Evolutionary conservation across 1,140 invertebrate species (phyloP).

Genomic region (Zaprionus gabonicus): DNA sequence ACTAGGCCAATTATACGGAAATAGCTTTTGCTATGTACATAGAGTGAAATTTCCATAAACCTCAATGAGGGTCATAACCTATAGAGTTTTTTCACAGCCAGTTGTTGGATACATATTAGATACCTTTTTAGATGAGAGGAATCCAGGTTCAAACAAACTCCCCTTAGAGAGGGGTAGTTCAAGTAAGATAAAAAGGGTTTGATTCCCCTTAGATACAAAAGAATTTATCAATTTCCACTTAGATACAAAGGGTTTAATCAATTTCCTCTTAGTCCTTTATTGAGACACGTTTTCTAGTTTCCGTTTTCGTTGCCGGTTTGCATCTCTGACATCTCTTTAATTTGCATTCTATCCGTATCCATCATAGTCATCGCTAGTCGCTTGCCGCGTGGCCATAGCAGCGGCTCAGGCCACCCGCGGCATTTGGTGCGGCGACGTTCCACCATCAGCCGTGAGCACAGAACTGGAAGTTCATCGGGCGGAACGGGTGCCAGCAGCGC

Average conservation of each 20-base stretch:
- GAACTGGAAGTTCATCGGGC: constrained; percentile 19
- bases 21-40: background rate
- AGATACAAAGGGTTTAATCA: too few species aligned
- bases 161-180: too few species aligned
- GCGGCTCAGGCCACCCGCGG: constrained; percentile 11
- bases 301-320: constrained; percentile 28
- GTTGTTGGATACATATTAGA: too few species aligned
- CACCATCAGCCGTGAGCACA: constrained; percentile 25
- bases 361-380: constrained; percentile 39
- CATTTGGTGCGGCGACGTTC: constrained; percentile 20
- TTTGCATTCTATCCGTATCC: constrained; percentile 65
- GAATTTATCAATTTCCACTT: too few species aligned
- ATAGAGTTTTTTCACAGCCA: too few species aligned
- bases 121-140: too few species aligned
- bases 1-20: background rate
- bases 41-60: background rate
- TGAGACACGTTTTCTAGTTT: too few species aligned
- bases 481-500: constrained; percentile 17
- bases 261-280: too few species aligned
- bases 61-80: background rate
- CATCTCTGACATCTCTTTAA: constrained; percentile 68
- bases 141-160: too few species aligned
- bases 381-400: constrained; percentile 21
- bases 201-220: too few species aligned
- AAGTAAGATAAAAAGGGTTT: too few species aligned